Conservation (phyloP, 2,888 invertebrate genomes). For the Esperia sulphurella region DNA sequence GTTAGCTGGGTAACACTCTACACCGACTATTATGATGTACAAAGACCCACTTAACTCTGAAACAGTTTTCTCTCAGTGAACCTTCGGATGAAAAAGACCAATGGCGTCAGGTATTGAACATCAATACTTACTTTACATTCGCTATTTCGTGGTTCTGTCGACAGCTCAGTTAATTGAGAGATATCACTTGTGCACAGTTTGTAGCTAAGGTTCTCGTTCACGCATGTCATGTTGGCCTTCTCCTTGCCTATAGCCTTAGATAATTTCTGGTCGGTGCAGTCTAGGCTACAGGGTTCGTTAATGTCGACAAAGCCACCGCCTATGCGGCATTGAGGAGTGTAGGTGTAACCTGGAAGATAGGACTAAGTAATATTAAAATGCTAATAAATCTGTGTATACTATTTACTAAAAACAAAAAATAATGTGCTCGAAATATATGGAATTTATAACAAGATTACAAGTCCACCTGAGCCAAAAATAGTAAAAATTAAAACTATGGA, state of each 20-base stretch:
- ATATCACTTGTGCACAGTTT: constrained; percentile 34
- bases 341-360: constrained; percentile 36
- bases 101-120: constrained; percentile 1
- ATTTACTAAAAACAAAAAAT: too few species aligned
- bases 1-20: too few species aligned
- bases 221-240: constrained; percentile 53
- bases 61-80: too few species aligned
- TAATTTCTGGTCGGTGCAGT: constrained; percentile 38
- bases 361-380: too few species aligned
- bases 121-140: constrained; percentile 36
- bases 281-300: constrained; percentile 50
- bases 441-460: too few species aligned
- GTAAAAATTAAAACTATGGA: too few species aligned
- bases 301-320: constrained; percentile 48
- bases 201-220: constrained; percentile 41
- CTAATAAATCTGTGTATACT: too few species aligned
- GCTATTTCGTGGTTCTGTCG: constrained; percentile 21
- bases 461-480: too few species aligned
- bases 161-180: constrained; percentile 19
- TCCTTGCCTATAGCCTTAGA: constrained; percentile 27
- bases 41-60: too few species aligned
- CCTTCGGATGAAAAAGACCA: background rate
- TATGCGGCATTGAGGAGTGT: constrained; percentile 43
- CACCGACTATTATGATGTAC: too few species aligned
- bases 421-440: too few species aligned